Base-by-base conservation (phyloP, 2,888 invertebrate genomes). In the Rotaria magnacalcarata region DNA sequence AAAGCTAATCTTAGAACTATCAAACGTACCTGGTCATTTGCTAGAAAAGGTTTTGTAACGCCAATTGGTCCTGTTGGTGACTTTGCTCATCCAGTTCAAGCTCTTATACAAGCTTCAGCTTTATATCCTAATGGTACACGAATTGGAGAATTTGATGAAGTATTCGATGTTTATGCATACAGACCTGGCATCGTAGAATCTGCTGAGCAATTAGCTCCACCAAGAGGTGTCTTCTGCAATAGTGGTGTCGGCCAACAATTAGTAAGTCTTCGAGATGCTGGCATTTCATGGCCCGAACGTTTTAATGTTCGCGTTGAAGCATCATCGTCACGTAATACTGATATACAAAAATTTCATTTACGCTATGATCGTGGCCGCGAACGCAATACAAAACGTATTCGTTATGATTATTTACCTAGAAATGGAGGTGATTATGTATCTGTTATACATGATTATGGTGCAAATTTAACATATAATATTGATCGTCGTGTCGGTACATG, bases 391-490 rank as follows among this genome's bases (percentile, higher is more conserved):
- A 43, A 34, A 80, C 43, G 43, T 24, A 10, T 80, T 14, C 80
- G 47, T 47, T 80, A 80, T 80, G 80, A 80, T 47, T 80, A 47
- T 80, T 14, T 47, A 24, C 80, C 80, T 47, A 3, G 2, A 24
- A n/a, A 47, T 11, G 11, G 34, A 4, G 47, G 47, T n/a, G 47
- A 80, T 80, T 80, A 16, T 47, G 24, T n/a, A 47, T 80, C 80
- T 47, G 7, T 80, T 47, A 80, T 80, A 24, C 47, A 47, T 24
- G 80, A 80, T 24, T 80, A 47, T 47, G 11, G 11, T 80, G 14
- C 47, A 11, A 47, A 80, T 47, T n/a, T 80, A 47, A 80, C 43
- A 14, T 80, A 80, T 80, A 7, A n/a, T 80, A 80, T 80, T 80
- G 80, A 80, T 47, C 43, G 47, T 47, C 24, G 24, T 47, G 2